These are phyloP conservation scores for Euthynnus affinis DNA, from an alignment of 2,797 vertebrate species.

Conservation along the genomic window DNA sequence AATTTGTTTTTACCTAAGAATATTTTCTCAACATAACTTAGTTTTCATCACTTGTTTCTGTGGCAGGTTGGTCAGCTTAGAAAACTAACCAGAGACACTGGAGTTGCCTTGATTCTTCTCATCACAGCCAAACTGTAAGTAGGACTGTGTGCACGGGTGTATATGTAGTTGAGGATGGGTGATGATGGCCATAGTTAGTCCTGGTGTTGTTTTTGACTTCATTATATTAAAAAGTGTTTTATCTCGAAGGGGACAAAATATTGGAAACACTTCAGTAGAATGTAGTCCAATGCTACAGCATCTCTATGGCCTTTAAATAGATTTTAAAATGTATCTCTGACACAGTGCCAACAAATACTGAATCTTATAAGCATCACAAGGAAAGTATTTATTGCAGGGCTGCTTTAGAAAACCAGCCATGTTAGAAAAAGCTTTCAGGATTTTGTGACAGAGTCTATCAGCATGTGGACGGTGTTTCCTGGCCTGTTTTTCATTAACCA, in stretches of 20 bases:
- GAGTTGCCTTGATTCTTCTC: slow-evolving; percentile 95
- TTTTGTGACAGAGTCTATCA: not conserved
- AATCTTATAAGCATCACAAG: not conserved
- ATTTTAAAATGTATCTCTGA: no score
- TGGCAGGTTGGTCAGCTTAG: slow-evolving; percentile 87
- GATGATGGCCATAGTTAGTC: no score
- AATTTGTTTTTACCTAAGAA: no score
- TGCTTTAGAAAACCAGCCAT: no score
- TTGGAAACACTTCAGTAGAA: not conserved
- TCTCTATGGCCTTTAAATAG: no score
- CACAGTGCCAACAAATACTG: not conserved
- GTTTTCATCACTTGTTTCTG: no score
- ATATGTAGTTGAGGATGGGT: no score
- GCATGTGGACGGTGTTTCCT: not conserved
- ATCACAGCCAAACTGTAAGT: slow-evolving; percentile 99
- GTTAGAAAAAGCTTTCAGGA: no score
- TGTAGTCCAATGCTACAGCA: not conserved
- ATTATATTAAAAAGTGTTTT: not conserved
- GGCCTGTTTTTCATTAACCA: not conserved
- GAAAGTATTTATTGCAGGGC: not conserved
- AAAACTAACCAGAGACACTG: slow-evolving; percentile 92
- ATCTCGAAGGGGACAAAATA: not conserved
- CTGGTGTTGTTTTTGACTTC: no score
- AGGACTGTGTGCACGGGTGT: not conserved
- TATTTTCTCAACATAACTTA: no score